Evolutionary conservation across 2,797 vertebrate genomes (phyloP), one percentile per base, ranked within the genome.

Genomic region (Dendrocincla fuliginosa): DNA sequence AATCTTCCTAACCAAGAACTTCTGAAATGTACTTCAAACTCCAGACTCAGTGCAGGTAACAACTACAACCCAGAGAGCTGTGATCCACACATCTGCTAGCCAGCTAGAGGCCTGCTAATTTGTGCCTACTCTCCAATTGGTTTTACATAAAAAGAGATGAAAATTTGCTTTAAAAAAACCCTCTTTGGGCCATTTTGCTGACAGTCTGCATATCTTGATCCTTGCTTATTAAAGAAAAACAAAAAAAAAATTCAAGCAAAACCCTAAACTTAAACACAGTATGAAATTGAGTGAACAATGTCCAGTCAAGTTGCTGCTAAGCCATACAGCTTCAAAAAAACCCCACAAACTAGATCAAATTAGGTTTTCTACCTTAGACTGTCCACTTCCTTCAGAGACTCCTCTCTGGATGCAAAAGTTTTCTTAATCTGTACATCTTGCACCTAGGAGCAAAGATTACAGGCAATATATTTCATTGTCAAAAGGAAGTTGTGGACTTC

Each of bases 341-440:
- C 1, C 0, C 13, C 6, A 13, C 32, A 13, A 78, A n/a, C 2
- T 33, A 92, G 39, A 71, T 5, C 16, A 63, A 18, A 64, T n/a
- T 19, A 47, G 16, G 10, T 16, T 12, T 77, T 87, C 97, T 97
- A 99, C 98, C 98, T 98, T 91, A 98, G 94, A 74, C 73, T 97
- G 77, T 98, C 98, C 10, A 98, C 96, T 50, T 98, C 97, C 70
- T 97, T 98, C 84, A 98, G 97, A 80, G 98, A 97, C 49, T 98
- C 98, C 65, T 98, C 98, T 93, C 97, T 97, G 91, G 98, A 98
- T 79, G 95, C 95, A 61, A 98, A 97, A 44, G 96, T 96, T 6
- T 96, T 98, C 81, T 98, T 99, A 91, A 98, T 97, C 93, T 98
- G 98, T 33, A 98, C 97, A 93, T 98, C 98, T 87, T 97, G 97